Evolutionary conservation across 1,140 invertebrate genomes (phyloP).

Genomic region (Cyphomyrmex costatus): DNA sequence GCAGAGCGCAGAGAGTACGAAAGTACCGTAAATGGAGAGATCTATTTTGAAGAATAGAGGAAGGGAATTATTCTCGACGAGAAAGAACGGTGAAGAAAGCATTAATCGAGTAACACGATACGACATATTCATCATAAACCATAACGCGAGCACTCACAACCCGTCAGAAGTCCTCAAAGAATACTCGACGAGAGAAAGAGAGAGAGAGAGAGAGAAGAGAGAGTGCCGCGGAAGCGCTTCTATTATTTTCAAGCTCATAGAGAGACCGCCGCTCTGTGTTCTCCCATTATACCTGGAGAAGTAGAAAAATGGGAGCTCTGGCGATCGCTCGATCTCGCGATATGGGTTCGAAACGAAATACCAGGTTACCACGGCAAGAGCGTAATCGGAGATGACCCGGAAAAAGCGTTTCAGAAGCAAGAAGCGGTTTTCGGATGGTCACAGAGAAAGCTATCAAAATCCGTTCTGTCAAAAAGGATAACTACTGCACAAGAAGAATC

Average conservation of each 20-base stretch:
- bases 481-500: not conserved
- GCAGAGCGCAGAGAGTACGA: not conserved
- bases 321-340: slow-evolving; percentile 59
- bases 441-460: slow-evolving; percentile 31
- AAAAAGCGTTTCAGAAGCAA: slow-evolving; percentile 56
- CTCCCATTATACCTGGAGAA: slow-evolving; percentile 53
- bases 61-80: slow-evolving; percentile 54
- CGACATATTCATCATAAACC: slow-evolving; percentile 86
- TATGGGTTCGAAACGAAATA: slow-evolving; percentile 58
- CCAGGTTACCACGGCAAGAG: slow-evolving; percentile 31
- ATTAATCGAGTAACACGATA: slow-evolving; percentile 82
- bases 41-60: slow-evolving; percentile 63
- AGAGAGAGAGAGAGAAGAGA: slow-evolving; percentile 5
- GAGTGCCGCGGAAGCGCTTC: slow-evolving; percentile 20
- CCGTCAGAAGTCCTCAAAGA: slow-evolving; percentile 83
- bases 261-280: slow-evolving; percentile 54
- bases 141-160: slow-evolving; percentile 66
- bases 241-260: slow-evolving; percentile 64
- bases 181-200: slow-evolving; percentile 73
- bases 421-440: slow-evolving; percentile 45
- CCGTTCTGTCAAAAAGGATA: slow-evolving; percentile 2
- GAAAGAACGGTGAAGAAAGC: slow-evolving; percentile 60
- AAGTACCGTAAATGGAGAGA: slow-evolving; percentile 59
- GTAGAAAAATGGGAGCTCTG: slow-evolving; percentile 55
- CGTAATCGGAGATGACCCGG: slow-evolving; percentile 63